These are phyloP conservation scores for Pipistrellus pipistrellus DNA, from an alignment of 2,797 vertebrate genomes.

Conservation along the genomic window DNA sequence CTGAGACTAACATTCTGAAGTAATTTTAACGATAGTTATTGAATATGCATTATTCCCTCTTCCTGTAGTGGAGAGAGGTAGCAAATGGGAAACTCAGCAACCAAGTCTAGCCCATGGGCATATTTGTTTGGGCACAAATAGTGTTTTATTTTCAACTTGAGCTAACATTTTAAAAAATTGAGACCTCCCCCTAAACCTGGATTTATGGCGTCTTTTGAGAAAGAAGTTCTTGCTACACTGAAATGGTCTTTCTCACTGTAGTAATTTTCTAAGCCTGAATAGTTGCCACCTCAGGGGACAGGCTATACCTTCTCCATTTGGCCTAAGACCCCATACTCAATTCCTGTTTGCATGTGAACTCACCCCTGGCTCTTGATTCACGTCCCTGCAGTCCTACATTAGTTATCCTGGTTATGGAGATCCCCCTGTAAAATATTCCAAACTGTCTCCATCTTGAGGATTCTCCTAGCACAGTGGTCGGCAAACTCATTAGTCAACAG, in stretches of 20 bases:
- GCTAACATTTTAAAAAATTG: background rate
- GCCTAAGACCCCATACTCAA: too few species aligned
- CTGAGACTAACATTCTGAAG: background rate
- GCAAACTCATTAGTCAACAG: too few species aligned
- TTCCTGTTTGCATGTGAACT: background rate
- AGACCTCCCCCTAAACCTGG: background rate
- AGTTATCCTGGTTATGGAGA: background rate
- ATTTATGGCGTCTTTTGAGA: background rate
- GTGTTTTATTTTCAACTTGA: conserved; percentile 44
- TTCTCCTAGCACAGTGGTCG: background rate
- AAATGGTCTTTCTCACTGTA: background rate
- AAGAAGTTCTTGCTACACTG: background rate
- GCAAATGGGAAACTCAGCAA: background rate
- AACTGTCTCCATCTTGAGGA: background rate
- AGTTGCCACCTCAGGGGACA: background rate
- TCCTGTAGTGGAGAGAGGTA: background rate
- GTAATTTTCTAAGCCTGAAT: too few species aligned
- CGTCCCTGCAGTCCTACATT: background rate
- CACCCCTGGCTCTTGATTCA: background rate
- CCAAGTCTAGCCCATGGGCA: background rate
- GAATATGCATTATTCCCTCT: background rate
- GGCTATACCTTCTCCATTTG: rapidly evolving
- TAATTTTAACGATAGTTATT: background rate
- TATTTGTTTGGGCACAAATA: background rate
- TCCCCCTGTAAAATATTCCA: background rate